Evolutionary conservation across 1,140 invertebrate species (phyloP).

Genomic region (Zaprionus taronus): DNA sequence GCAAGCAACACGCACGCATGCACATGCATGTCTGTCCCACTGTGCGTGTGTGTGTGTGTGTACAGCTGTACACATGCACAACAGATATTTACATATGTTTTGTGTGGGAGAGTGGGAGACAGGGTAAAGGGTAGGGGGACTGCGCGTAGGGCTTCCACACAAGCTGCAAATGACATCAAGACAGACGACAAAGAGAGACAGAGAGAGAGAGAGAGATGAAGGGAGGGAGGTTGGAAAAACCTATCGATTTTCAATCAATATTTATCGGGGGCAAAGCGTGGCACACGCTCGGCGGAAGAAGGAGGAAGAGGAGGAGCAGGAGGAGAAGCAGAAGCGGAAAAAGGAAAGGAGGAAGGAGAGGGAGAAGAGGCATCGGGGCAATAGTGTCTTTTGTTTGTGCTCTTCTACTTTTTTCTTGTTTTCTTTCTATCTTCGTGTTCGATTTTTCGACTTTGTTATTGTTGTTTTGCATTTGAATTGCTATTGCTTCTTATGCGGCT

Average conservation of each 20-base stretch:
- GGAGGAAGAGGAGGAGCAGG: too few relatives aligned
- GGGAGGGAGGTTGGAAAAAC: conserved; percentile 18
- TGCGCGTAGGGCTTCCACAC: conserved; percentile 45
- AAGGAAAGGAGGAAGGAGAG: too few relatives aligned
- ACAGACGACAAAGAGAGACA: neutral
- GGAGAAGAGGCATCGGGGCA: neutral
- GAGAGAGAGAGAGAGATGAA: neutral
- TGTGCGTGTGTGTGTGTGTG: neutral
- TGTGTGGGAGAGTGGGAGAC: conserved; percentile 34
- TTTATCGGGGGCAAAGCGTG: conserved; percentile 53
- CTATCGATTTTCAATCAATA: conserved; percentile 83
- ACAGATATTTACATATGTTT: conserved; percentile 36
- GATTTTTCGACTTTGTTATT: conserved; percentile 67
- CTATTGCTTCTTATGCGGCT: conserved; percentile 72
- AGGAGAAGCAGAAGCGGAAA: too few relatives aligned
- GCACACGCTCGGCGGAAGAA: neutral
- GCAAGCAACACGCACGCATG: conserved; percentile 64
- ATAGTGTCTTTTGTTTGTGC: conserved; percentile 36
- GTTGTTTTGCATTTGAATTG: conserved; percentile 78
- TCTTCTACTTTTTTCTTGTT: conserved; percentile 5
- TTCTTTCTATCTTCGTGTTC: conserved; percentile 54
- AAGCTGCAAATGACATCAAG: conserved; percentile 39
- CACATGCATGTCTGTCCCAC: neutral
- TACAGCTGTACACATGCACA: conserved; percentile 41
- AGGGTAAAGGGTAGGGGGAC: neutral